Percentiles rank a stretch among this genome's conserved stretches.
phyloP scores from a whole-genome alignment of 2,797 vertebrate genomes.

The Gouania willdenowi region DNA sequence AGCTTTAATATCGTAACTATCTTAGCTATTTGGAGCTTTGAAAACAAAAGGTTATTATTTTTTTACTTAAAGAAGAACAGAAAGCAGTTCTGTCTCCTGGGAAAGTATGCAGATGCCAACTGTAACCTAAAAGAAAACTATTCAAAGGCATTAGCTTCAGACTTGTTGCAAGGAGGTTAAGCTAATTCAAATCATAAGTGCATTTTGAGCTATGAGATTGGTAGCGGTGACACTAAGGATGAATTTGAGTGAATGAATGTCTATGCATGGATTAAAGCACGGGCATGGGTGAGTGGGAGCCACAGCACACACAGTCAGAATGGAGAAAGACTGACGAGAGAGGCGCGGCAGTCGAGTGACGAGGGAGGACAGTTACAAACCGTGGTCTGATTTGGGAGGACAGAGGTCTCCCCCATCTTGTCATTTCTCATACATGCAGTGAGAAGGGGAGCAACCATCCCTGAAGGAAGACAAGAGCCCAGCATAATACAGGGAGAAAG shows the following conservation, averaged over 20 bases:
- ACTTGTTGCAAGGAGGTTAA: conserved; percentile 19
- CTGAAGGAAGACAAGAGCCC: conserved; percentile 92
- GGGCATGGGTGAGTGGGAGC: conserved; percentile 83
- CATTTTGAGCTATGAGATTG: conserved; percentile 20
- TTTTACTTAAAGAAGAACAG: too few relatives aligned
- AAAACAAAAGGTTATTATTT: too few relatives aligned
- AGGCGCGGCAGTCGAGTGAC: conserved; percentile 17
- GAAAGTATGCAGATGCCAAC: too few relatives aligned
- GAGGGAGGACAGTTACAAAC: conserved; percentile 92
- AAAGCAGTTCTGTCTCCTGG: too few relatives aligned
- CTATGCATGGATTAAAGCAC: conserved; percentile 82
- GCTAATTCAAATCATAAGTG: too few relatives aligned
- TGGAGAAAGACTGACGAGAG: conserved; percentile 76
- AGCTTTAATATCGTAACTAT: too few relatives aligned
- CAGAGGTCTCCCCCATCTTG: conserved; percentile 97
- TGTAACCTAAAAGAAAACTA: too few relatives aligned
- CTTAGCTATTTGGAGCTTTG: too few relatives aligned
- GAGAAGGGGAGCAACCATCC: conserved; percentile 97
- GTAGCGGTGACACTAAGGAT: conserved; percentile 42
- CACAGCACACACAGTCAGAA: conserved; percentile 88
- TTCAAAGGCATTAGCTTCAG: conserved; percentile 16
- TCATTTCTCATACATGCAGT: conserved; percentile 99
- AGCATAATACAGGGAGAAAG: conserved; percentile 79
- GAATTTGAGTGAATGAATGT: conserved; percentile 81
- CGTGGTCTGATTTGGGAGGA: conserved; percentile 99